Percentiles rank a stretch among this genome's conserved stretches.
These are phyloP conservation scores for Tetramorium simillimum DNA, from an alignment of 1,140 invertebrate genomes.

Conservation along the genomic window DNA sequence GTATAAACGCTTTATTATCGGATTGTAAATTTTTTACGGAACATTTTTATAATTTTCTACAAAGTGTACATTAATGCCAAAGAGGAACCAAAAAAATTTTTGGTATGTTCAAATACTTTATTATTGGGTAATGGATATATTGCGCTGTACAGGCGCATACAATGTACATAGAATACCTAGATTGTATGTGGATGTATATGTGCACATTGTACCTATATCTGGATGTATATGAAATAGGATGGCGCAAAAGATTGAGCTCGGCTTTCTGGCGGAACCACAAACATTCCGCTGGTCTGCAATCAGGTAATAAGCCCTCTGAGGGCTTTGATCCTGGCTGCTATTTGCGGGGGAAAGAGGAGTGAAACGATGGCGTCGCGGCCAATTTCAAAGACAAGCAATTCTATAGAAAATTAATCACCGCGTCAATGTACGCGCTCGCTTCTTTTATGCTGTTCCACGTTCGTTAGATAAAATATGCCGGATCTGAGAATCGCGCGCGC, in stretches of 20 bases:
- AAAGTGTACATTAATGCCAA: not conserved
- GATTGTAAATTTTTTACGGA: not conserved
- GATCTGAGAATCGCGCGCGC: not conserved
- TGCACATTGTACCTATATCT: not conserved
- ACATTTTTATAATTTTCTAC: not conserved
- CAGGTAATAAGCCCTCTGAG: conserved; percentile 28
- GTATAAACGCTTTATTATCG: not conserved
- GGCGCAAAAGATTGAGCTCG: conserved; percentile 4
- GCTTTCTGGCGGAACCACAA: conserved; percentile 28
- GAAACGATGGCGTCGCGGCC: not conserved
- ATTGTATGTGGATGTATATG: not conserved
- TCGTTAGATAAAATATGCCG: not conserved
- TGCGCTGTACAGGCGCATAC: not conserved
- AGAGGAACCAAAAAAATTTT: not conserved
- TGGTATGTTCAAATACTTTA: not conserved
- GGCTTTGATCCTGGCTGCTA: conserved; percentile 28
- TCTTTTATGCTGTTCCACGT: conserved; percentile 10
- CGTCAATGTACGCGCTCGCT: not conserved
- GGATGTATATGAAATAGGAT: not conserved
- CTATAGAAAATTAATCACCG: conserved; percentile 51
- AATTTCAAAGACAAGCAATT: conserved; percentile 53
- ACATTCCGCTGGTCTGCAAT: conserved; percentile 21
- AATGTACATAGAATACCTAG: not conserved
- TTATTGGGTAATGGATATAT: not conserved
- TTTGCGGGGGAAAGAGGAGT: not conserved